phyloP scores from a whole-genome alignment of 2,113 vertebrate species.

The Zosterops pallidus region DNA sequence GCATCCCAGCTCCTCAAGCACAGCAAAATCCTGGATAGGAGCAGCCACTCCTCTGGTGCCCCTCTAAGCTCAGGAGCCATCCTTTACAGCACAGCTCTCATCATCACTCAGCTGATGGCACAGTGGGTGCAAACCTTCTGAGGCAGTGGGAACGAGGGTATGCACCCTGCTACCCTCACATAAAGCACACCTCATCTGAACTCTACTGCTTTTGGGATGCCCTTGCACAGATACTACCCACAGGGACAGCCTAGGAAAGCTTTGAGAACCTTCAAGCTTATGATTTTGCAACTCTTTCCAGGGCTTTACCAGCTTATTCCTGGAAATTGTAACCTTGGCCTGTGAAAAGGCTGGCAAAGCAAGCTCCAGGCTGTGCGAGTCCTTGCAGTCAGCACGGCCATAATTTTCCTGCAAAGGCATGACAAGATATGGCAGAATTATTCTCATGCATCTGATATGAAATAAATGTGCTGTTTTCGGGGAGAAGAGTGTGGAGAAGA shows the following conservation, averaged over 20 bases:
- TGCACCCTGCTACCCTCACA: background rate
- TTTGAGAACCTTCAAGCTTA: conserved; percentile 27
- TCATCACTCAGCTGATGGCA: background rate
- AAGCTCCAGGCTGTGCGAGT: background rate
- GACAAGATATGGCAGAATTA: background rate
- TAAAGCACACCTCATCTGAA: background rate
- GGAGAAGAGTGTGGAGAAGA: background rate
- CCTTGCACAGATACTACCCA: background rate
- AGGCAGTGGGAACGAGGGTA: fast-evolving
- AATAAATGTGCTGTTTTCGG: background rate
- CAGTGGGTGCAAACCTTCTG: background rate
- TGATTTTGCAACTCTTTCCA: background rate
- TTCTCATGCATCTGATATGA: background rate
- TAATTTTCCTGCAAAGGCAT: background rate
- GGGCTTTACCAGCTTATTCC: conserved; percentile 6
- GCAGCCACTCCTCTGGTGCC: background rate
- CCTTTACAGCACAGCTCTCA: background rate
- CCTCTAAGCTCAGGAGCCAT: background rate
- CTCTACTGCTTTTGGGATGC: background rate
- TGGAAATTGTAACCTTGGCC: conserved; percentile 23
- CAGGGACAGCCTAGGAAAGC: background rate
- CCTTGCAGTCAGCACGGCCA: background rate
- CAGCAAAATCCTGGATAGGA: background rate
- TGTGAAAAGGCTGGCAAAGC: conserved; percentile 38
- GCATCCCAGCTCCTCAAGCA: background rate